phyloP scores from a whole-genome alignment of 2,888 invertebrate genomes.

The Conus canariensis region DNA sequence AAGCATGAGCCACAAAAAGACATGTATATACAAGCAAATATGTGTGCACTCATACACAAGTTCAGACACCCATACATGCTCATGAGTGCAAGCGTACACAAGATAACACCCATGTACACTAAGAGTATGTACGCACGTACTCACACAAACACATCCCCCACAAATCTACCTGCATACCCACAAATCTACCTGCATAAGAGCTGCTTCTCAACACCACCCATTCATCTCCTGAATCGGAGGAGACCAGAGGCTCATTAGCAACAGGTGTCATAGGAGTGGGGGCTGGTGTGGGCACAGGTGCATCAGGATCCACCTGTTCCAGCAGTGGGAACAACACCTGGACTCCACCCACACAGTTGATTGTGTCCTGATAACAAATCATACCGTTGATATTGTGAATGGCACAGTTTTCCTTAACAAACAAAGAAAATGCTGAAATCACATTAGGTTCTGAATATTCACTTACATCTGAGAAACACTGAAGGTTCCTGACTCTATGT shows the following conservation, averaged over 20 bases:
- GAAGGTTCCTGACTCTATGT: neutral
- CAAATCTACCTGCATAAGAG: constrained; percentile 74
- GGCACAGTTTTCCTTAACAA: too few relatives aligned
- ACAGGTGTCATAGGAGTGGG: constrained; percentile 22
- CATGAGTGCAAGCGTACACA: too few relatives aligned
- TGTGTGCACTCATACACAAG: neutral
- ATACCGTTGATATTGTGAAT: too few relatives aligned
- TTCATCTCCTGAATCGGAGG: constrained; percentile 74
- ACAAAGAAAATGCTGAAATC: too few relatives aligned
- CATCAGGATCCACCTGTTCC: constrained; percentile 78
- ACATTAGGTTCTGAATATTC: neutral
- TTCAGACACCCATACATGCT: neutral
- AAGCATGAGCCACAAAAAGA: neutral
- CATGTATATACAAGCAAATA: neutral
- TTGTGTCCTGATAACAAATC: constrained; percentile 68
- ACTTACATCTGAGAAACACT: neutral
- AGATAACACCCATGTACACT: neutral
- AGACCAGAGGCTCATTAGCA: constrained; percentile 33
- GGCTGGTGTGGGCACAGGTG: constrained; percentile 46
- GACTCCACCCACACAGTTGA: constrained; percentile 84
- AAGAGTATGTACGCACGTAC: neutral
- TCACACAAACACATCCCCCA: neutral
- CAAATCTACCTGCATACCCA: constrained; percentile 69
- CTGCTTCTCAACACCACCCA: constrained; percentile 82
- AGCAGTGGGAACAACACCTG: constrained; percentile 83